Evolutionary conservation across 2,797 vertebrate species (phyloP).

Genomic region (Malacoraja senta): DNA sequence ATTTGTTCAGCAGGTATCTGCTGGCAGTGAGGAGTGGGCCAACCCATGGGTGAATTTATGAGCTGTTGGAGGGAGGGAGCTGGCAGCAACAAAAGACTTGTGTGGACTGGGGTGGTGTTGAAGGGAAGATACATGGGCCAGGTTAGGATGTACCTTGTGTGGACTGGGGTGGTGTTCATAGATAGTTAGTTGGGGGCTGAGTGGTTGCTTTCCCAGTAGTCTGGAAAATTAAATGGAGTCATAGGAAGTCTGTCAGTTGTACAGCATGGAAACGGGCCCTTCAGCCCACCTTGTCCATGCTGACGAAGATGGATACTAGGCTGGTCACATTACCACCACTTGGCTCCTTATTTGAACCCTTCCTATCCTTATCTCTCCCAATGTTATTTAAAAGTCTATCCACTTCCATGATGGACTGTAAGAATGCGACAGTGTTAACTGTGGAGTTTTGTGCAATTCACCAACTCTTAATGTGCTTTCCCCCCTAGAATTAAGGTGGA

Average conservation of each 20-base stretch:
- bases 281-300: no score
- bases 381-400: no score
- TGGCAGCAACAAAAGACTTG: no score
- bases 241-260: no score
- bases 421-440: background rate
- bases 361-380: no score
- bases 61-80: background rate
- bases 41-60: background rate
- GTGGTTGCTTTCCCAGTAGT: background rate
- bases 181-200: background rate
- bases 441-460: background rate
- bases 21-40: background rate
- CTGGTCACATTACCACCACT: no score
- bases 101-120: no score
- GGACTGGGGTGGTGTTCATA: background rate
- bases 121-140: no score
- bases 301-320: no score
- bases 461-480: conserved; percentile 3
- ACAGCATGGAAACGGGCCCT: no score
- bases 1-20: background rate
- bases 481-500: conserved; percentile 31
- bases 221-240: background rate
- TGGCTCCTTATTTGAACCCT: no score
- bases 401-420: background rate
- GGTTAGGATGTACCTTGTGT: no score